phyloP scores from a whole-genome alignment of 2,113 vertebrate species.

The Zapus hudsonius region DNA sequence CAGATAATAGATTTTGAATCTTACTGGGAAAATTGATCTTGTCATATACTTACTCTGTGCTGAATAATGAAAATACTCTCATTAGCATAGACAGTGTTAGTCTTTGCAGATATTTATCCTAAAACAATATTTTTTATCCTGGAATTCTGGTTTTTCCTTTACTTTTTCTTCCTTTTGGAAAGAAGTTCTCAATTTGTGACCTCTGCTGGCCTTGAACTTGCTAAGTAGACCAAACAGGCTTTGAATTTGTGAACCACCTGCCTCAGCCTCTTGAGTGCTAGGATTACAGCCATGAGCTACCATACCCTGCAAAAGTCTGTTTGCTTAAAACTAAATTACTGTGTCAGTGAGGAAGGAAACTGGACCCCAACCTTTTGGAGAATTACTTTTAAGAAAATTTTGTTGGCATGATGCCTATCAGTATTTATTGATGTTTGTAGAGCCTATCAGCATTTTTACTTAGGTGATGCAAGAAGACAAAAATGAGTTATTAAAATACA shows the following conservation, averaged over 20 bases:
- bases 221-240: too few relatives aligned
- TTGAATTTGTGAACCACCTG: too few relatives aligned
- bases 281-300: too few relatives aligned
- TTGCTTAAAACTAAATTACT: not conserved
- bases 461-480: too few relatives aligned
- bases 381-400: conserved; percentile 5
- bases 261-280: too few relatives aligned
- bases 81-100: not conserved
- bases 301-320: not conserved
- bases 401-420: not conserved
- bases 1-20: not conserved
- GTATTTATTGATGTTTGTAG: not conserved
- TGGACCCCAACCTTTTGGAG: conserved; percentile 13
- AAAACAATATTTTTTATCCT: not conserved
- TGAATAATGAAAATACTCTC: conserved; percentile 27
- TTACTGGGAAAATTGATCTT: conserved; percentile 35
- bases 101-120: conserved; percentile 21
- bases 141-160: too few relatives aligned
- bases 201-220: too few relatives aligned
- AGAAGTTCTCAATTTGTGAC: too few relatives aligned
- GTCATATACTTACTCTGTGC: not conserved
- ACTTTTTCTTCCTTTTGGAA: too few relatives aligned
- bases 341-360: not conserved
- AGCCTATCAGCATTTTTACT: too few relatives aligned
- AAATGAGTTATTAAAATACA: too few relatives aligned